These are phyloP conservation scores for Lathamus discolor DNA, from an alignment of 2,113 vertebrate species.

Conservation along the genomic window DNA sequence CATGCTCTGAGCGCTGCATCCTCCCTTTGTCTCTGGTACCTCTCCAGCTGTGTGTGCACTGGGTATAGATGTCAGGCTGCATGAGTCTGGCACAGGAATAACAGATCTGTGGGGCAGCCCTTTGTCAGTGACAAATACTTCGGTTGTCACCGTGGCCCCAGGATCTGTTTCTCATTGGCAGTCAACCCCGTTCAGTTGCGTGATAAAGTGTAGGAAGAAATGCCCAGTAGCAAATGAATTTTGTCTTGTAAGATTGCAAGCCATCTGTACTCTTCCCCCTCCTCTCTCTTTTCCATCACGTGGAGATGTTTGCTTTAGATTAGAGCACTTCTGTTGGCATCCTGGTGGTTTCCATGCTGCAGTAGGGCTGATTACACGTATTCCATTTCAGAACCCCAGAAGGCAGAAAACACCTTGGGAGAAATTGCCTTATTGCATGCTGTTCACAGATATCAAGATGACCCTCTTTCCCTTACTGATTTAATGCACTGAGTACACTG, in stretches of 20 bases:
- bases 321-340: constrained; percentile 27
- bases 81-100: neutral
- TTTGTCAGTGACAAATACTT: neutral
- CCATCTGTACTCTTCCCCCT: neutral
- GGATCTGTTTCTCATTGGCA: neutral
- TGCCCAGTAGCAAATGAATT: neutral
- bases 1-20: neutral
- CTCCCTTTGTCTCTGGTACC: neutral
- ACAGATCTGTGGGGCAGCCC: neutral
- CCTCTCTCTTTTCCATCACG: neutral
- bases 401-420: neutral
- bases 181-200: neutral
- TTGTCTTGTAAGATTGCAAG: neutral
- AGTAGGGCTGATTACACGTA: neutral
- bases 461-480: neutral
- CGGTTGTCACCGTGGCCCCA: neutral
- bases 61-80: neutral
- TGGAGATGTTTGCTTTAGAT: constrained; percentile 57
- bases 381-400: neutral
- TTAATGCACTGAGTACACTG: neutral
- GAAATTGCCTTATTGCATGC: neutral
- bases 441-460: neutral
- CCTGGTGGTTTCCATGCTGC: constrained; percentile 10
- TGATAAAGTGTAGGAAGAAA: neutral
- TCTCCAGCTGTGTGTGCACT: neutral